Evolutionary conservation across 2,888 invertebrate genomes (phyloP).

Genomic region (Calliphora vomitoria): DNA sequence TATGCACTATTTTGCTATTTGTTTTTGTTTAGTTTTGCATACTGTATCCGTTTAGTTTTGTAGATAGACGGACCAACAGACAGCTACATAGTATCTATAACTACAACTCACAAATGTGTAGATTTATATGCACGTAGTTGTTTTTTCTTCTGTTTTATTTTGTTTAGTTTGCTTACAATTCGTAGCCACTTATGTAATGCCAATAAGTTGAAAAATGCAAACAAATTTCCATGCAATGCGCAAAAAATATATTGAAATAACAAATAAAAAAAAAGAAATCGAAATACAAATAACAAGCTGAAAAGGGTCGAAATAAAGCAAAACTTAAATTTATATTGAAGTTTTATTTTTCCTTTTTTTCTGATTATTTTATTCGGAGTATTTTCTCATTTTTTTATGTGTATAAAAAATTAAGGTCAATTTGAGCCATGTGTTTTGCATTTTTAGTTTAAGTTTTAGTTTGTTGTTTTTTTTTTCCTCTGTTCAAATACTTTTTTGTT

Average conservation of each 20-base stretch:
- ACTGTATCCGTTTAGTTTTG: conserved; percentile 20
- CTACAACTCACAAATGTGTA: not conserved
- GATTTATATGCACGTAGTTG: not conserved
- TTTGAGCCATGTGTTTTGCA: conserved; percentile 72
- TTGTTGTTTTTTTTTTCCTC: conserved; percentile 20
- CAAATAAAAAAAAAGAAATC: conserved; percentile 15
- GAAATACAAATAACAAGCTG: conserved; percentile 37
- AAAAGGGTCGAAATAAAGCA: conserved; percentile 53
- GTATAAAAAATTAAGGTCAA: conserved; percentile 69
- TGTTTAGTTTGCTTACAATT: conserved; percentile 59
- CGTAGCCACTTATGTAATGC: conserved; percentile 67
- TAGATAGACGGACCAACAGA: not conserved
- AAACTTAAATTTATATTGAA: conserved; percentile 68
- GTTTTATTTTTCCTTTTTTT: conserved; percentile 46
- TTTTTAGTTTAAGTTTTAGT: conserved; percentile 62
- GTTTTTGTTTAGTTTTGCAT: conserved; percentile 41
- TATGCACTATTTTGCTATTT: conserved; percentile 3
- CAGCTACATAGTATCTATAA: not conserved
- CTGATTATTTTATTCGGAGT: not conserved
- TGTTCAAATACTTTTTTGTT: conserved; percentile 41
- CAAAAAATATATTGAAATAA: conserved; percentile 51
- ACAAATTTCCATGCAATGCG: conserved; percentile 71
- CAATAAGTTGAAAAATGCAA: conserved; percentile 71
- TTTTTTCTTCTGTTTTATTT: conserved; percentile 15
- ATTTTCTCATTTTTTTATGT: conserved; percentile 37